A percentile compares a stretch with the other conserved stretches of the same genome.
These are phyloP conservation scores for Pissodes strobi DNA, from an alignment of 1,140 invertebrate species.

Conservation along the genomic window DNA sequence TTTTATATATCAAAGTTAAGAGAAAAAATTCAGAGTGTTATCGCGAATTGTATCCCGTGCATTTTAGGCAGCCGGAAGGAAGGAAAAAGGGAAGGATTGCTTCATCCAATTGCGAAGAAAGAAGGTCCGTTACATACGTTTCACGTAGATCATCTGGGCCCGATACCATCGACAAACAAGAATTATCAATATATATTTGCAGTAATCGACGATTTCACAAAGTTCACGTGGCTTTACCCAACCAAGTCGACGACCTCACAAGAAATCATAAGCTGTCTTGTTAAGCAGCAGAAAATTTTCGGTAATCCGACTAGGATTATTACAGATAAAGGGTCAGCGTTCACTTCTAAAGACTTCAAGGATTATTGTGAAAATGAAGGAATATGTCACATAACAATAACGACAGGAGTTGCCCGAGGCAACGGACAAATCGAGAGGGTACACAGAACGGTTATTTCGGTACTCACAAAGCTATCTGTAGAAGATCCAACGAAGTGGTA, in stretches of 20 bases:
- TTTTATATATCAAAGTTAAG: too few species aligned
- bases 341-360: constrained; percentile 50
- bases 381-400: constrained; percentile 45
- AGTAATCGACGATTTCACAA: constrained; percentile 54
- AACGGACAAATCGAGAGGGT: too few species aligned
- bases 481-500: too few species aligned
- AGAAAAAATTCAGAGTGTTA: constrained; percentile 49
- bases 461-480: constrained; percentile 42
- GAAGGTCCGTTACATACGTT: constrained; percentile 45
- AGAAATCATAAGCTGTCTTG: constrained; percentile 42
- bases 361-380: too few species aligned
- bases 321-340: constrained; percentile 51
- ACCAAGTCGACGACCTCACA: constrained; percentile 42
- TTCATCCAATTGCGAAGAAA: too few species aligned
- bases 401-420: too few species aligned
- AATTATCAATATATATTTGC: constrained; percentile 55
- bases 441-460: too few species aligned
- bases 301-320: constrained; percentile 51
- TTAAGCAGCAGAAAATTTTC: too few species aligned
- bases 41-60: constrained; percentile 52
- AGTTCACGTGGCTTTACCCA: constrained; percentile 56
- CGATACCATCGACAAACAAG: too few species aligned
- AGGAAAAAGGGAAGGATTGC: constrained; percentile 52
- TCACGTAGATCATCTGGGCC: constrained; percentile 55
- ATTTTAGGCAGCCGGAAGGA: constrained; percentile 51